These are phyloP conservation scores for Himalopsyche japonica DNA, from an alignment of 2,888 invertebrate genomes.

Conservation along the genomic window DNA sequence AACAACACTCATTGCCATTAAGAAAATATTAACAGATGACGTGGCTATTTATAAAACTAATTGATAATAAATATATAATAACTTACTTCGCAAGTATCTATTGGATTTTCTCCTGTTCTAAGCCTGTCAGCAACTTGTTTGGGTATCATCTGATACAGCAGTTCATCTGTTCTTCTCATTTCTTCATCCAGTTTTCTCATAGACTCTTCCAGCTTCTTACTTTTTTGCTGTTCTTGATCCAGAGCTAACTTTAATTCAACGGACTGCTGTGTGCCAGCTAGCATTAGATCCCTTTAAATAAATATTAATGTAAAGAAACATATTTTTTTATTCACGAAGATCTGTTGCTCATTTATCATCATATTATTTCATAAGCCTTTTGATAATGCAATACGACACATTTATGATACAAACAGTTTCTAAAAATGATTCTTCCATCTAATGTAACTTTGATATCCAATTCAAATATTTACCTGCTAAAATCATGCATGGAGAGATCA, in stretches of 20 bases:
- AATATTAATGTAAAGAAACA: background rate
- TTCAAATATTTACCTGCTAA: conserved; percentile 73
- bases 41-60: too few species aligned
- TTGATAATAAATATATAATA: background rate
- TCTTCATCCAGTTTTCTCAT: conserved; percentile 95
- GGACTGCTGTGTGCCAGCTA: conserved; percentile 96
- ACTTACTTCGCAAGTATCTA: conserved; percentile 92
- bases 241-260: conserved; percentile 93
- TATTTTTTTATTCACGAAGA: too few species aligned
- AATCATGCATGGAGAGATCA: conserved; percentile 98
- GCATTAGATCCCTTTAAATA: conserved; percentile 80
- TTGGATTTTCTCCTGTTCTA: conserved; percentile 91
- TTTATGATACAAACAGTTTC: background rate
- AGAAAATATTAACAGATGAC: too few species aligned
- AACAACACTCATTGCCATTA: too few species aligned
- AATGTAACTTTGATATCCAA: background rate
- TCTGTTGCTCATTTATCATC: too few species aligned
- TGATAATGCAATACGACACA: too few species aligned
- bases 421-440: background rate
- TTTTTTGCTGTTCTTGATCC: conserved; percentile 96
- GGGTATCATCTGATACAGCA: conserved; percentile 98
- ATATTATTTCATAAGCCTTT: too few species aligned
- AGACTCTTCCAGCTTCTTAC: conserved; percentile 92
- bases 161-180: conserved; percentile 92
- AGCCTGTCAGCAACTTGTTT: conserved; percentile 95